Base-by-base conservation (phyloP, 2,797 vertebrate genomes). In the Octomys mimax region DNA sequence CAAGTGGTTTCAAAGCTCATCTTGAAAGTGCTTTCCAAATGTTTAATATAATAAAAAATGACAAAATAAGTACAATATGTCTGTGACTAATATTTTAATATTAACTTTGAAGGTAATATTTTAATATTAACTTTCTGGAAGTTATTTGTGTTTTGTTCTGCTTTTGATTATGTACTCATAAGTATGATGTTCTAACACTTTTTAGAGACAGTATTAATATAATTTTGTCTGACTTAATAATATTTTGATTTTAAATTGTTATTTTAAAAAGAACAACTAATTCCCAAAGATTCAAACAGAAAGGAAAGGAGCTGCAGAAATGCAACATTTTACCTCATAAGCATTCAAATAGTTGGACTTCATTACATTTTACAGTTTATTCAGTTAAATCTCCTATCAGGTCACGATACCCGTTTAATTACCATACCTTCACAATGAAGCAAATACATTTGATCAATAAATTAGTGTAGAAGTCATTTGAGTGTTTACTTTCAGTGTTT, bases 41-140 rank as follows among this genome's bases (percentile, higher is more conserved):
- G 57, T 42, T 95, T 91, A 92, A 85, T 18, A 54, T 46, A 87
- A 90, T 39, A 42, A 42, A 87, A 89, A 92, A 52, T 90, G 88
- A 89, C 5, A 52, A 33, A 80, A n/a, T 33, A 70, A 89, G 46
- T 92, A 83, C 79, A 89, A 71, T 36, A 24, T 33, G 4, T 80
- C 42, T 78, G n/a, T 81, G 36, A 92, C 84, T 70, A 81, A 7
- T 26, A 26, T 54, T 79, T 64, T 64, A 12, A 85, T 59, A 89
- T 59, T 57, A 86, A 82, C 21, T 42, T 87, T 16, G 39, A 84
- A 16, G n/a, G 14, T 26, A 81, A 70, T 88, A 78, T 66, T 79
- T 88, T 64, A 16, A 85, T 59, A 87, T 59, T 62, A 86, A 82
- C 24, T 42, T 87, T 87, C 49, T 61, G 14, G 10, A 92, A 77